Evolutionary conservation across 2,888 invertebrate species (phyloP).

Genomic region (Vesta saturnalis): DNA sequence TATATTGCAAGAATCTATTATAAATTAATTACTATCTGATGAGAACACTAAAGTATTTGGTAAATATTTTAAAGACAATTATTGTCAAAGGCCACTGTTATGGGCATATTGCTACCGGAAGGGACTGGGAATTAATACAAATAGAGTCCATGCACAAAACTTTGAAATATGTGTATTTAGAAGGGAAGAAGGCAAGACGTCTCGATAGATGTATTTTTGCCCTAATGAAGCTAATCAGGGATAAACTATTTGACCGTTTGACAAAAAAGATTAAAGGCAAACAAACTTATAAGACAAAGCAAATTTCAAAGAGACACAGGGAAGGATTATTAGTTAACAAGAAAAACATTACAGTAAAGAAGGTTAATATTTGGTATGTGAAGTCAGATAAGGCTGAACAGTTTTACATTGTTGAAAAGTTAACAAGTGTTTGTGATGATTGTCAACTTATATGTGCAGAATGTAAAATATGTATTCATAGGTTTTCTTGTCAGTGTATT

Average conservation of each 20-base stretch:
- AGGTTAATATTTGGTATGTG: not conserved
- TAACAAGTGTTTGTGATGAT: not conserved
- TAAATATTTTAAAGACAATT: too few relatives aligned
- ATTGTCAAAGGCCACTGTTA: not conserved
- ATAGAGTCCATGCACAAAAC: too few relatives aligned
- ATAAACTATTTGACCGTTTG: not conserved
- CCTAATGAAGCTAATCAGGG: too few relatives aligned
- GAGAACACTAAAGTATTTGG: not conserved
- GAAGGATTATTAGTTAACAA: not conserved
- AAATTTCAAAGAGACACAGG: not conserved
- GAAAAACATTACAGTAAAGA: not conserved
- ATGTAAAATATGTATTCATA: too few relatives aligned
- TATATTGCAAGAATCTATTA: not conserved
- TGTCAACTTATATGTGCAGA: not conserved
- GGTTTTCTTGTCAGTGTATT: not conserved
- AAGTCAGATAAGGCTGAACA: not conserved
- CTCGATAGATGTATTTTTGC: too few relatives aligned
- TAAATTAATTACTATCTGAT: not conserved
- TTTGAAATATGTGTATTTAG: too few relatives aligned
- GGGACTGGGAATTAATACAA: too few relatives aligned
- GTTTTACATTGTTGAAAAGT: not conserved
- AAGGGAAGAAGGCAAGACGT: too few relatives aligned
- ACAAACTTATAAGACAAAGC: not conserved
- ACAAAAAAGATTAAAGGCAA: too few relatives aligned
- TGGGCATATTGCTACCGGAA: too few relatives aligned